Conservation (phyloP, 2,797 vertebrate genomes). For the Pseudocheirus occidentalis region DNA sequence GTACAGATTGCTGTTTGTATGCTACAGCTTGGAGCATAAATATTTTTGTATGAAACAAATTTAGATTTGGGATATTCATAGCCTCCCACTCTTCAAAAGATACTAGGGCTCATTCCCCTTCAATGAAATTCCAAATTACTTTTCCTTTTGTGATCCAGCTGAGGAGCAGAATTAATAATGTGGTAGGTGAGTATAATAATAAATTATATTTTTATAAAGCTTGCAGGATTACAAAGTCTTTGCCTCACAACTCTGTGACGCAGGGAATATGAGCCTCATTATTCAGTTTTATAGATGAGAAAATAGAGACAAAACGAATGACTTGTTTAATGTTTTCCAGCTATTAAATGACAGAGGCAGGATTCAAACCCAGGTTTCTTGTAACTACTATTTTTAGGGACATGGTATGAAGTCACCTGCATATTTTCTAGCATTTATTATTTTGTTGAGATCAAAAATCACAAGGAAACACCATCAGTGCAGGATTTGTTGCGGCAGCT, state of each 20-base stretch:
- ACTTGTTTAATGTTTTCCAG: background rate
- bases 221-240: background rate
- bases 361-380: background rate
- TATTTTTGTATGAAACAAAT: constrained; percentile 66
- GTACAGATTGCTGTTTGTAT: constrained; percentile 66
- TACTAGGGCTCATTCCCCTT: constrained; percentile 44
- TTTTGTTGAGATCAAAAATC: background rate
- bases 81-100: background rate
- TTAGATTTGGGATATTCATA: constrained; percentile 48
- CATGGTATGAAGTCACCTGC: background rate
- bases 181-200: background rate
- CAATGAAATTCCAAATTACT: background rate
- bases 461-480: background rate
- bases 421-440: background rate
- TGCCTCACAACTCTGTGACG: background rate
- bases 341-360: background rate
- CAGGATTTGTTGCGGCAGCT: background rate
- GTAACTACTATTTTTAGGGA: background rate
- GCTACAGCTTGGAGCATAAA: constrained; percentile 63
- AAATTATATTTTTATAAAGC: background rate
- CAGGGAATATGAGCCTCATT: background rate
- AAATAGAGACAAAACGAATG: background rate
- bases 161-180: background rate
- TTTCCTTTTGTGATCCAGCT: constrained; percentile 2
- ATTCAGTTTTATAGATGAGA: constrained; percentile 2